phyloP scores from a whole-genome alignment of 2,888 invertebrate genomes.

The Cheilosia soror region DNA sequence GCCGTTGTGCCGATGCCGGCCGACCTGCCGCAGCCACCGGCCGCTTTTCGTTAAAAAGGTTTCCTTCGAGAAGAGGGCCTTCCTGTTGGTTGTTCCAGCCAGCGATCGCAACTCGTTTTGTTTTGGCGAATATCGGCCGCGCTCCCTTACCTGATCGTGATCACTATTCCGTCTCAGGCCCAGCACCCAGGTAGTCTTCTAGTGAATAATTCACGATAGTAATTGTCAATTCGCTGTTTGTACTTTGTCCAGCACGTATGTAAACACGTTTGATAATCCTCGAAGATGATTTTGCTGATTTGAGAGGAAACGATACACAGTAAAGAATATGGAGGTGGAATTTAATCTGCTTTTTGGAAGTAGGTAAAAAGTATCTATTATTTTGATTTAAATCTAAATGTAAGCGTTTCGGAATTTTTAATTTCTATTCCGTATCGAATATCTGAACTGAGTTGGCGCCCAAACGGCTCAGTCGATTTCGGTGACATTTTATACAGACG shows the following conservation, averaged over 20 bases:
- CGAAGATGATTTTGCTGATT: constrained; percentile 1
- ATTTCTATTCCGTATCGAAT: too few species aligned
- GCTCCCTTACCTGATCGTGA: constrained; percentile 3
- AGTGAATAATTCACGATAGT: constrained; percentile 54
- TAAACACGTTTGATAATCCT: constrained; percentile 1
- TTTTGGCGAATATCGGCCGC: neutral
- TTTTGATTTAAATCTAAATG: too few species aligned
- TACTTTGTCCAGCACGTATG: neutral
- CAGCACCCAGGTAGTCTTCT: neutral
- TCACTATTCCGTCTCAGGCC: neutral
- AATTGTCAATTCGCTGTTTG: constrained; percentile 15
- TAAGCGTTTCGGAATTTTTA: too few species aligned
- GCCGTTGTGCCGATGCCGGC: too few species aligned
- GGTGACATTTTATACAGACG: too few species aligned
- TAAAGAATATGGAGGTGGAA: too few species aligned
- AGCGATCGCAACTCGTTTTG: constrained; percentile 5
- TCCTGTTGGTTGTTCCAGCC: constrained; percentile 34
- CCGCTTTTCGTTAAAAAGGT: constrained; percentile 14
- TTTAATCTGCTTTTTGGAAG: neutral
- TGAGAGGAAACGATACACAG: neutral
- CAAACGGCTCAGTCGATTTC: too few species aligned
- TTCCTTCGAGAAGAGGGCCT: constrained; percentile 4
- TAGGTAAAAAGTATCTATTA: too few species aligned
- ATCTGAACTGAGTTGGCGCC: too few species aligned
- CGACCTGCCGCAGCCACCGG: too few species aligned